Percentiles rank a stretch among this genome's conserved stretches.
phyloP scores from a whole-genome alignment of 2,888 invertebrate species.

The Ectemnius cavifrons region DNA sequence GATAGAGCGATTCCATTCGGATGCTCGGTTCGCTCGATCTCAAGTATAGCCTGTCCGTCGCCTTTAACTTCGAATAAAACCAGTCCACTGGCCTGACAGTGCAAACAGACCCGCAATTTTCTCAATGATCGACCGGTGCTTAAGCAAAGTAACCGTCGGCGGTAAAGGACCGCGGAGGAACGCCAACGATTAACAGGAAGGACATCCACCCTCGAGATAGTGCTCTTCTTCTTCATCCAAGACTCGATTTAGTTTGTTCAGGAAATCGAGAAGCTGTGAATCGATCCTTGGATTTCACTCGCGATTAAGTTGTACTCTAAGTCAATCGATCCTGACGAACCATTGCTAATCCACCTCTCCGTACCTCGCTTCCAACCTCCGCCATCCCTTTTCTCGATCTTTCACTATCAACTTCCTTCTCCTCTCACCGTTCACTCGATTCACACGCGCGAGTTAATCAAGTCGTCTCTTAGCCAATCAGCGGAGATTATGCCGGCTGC shows the following conservation, averaged over 20 bases:
- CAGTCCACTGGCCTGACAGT: conserved; percentile 75
- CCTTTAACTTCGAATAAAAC: conserved; percentile 72
- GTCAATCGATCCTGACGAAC: too few species aligned
- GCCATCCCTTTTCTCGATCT: too few species aligned
- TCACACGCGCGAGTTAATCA: too few species aligned
- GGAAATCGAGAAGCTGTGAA: conserved; percentile 6
- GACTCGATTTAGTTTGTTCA: conserved; percentile 13
- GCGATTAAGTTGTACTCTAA: too few species aligned
- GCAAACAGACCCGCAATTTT: conserved; percentile 77
- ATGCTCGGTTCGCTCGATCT: conserved; percentile 47
- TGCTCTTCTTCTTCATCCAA: conserved; percentile 36
- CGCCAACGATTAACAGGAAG: conserved; percentile 61
- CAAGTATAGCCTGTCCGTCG: conserved; percentile 75
- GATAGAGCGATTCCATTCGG: conserved; percentile 74
- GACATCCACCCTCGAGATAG: conserved; percentile 55
- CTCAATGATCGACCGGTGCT: conserved; percentile 74
- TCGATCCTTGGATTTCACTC: conserved; percentile 7
- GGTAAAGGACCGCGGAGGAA: conserved; percentile 63
- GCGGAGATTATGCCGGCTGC: too few species aligned
- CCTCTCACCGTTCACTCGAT: too few species aligned
- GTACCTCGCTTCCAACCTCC: too few species aligned
- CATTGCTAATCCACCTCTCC: too few species aligned
- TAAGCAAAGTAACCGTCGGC: conserved; percentile 73
- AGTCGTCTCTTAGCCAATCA: too few species aligned
- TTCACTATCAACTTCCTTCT: too few species aligned